A percentile compares a stretch with the other conserved stretches of the same genome.
Conservation (phyloP, 2,797 vertebrate genomes). For the Glossophaga mutica region DNA sequence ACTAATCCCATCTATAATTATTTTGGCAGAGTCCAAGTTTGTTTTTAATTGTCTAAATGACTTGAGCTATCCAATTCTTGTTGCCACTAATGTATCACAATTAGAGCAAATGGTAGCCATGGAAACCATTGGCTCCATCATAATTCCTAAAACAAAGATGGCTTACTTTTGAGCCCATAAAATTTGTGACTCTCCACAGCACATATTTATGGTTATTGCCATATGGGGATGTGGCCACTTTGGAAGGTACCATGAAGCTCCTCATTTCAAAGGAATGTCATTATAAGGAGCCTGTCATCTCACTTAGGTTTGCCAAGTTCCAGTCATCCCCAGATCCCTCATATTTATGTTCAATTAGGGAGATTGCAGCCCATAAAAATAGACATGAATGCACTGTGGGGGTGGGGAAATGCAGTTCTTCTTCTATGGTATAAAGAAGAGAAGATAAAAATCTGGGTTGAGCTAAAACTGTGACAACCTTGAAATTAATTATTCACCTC, state of each 20-base stretch:
- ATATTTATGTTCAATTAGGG: conserved; percentile 33
- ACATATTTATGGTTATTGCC: background rate
- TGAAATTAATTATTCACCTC: background rate
- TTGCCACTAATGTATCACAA: conserved; percentile 76
- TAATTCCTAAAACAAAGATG: conserved; percentile 58
- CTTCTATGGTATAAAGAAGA: background rate
- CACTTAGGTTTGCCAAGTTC: conserved; percentile 43
- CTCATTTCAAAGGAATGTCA: conserved; percentile 59
- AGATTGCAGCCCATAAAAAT: conserved; percentile 36
- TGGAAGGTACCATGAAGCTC: conserved; percentile 29
- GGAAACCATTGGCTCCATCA: conserved; percentile 73
- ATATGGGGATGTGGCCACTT: conserved; percentile 63
- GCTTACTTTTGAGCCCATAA: background rate
- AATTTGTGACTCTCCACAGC: background rate
- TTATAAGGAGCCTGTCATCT: conserved; percentile 42
- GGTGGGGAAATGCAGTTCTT: background rate
- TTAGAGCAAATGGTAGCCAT: conserved; percentile 77
- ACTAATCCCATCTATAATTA: conserved; percentile 32
- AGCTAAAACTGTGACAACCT: background rate
- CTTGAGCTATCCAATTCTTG: conserved; percentile 70
- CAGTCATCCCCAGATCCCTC: background rate
- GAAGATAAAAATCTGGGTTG: background rate
- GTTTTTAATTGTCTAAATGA: conserved; percentile 79
- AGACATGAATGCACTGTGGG: background rate
- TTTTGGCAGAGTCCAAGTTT: conserved; percentile 62